Conservation (phyloP, 2,888 invertebrate species). For the Apodemia hepburni region DNA sequence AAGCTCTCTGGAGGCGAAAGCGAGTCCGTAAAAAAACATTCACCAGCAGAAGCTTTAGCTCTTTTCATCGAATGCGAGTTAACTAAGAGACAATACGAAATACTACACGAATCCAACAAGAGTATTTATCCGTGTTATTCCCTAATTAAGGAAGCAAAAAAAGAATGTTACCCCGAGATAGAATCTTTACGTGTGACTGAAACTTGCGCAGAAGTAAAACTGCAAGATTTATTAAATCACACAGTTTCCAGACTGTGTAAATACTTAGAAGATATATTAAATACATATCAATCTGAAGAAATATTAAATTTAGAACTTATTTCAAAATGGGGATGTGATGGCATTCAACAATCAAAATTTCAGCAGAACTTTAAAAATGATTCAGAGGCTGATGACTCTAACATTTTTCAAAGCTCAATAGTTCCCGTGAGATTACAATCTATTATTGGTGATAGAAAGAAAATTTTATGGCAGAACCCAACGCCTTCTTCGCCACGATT, state of each 20-base stretch:
- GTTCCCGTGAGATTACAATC: conserved; percentile 18
- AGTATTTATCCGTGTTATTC: background rate
- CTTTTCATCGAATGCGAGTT: background rate
- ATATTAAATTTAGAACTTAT: background rate
- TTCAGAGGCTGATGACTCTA: conserved; percentile 10
- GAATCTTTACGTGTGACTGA: background rate
- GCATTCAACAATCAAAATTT: background rate
- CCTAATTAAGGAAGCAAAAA: background rate
- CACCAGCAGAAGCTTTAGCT: background rate
- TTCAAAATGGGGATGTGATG: conserved; percentile 1
- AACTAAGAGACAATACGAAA: background rate
- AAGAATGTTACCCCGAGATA: background rate
- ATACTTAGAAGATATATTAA: background rate
- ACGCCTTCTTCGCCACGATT: conserved; percentile 18
- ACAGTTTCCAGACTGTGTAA: conserved; percentile 1
- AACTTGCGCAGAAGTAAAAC: too few relatives aligned
- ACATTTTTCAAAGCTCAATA: conserved; percentile 22
- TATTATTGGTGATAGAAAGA: conserved; percentile 19
- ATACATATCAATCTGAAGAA: background rate
- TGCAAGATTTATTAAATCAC: background rate
- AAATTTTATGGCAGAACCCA: conserved; percentile 28
- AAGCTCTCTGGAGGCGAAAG: background rate
- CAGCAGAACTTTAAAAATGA: background rate
- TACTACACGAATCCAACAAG: background rate
- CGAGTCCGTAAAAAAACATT: background rate